Conservation (phyloP, 2,888 invertebrate species). For the Trichacis sp. region DNA sequence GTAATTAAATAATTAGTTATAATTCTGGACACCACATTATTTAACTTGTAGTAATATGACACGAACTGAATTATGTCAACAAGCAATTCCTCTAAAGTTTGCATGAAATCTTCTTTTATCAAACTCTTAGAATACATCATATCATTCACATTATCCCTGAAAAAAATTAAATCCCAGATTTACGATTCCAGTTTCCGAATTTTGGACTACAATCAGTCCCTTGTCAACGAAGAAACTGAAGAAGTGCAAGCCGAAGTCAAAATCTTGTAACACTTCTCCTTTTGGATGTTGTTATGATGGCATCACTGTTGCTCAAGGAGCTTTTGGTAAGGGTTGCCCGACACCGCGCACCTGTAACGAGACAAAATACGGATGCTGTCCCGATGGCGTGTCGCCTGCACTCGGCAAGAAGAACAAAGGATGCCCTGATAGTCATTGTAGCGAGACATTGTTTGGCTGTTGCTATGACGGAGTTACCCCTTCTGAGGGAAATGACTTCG, state of each 20-base stretch:
- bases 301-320: constrained; percentile 81
- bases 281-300: constrained; percentile 91
- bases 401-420: constrained; percentile 78
- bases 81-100: no score
- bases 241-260: constrained; percentile 74
- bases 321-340: constrained; percentile 84
- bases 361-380: constrained; percentile 83
- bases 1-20: no score
- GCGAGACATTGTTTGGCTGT: constrained; percentile 87
- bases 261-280: constrained; percentile 74
- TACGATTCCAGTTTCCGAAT: constrained; percentile 64
- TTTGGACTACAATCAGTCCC: constrained; percentile 72
- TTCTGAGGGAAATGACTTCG: constrained; percentile 84
- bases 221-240: constrained; percentile 69
- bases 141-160: no score
- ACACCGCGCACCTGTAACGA: constrained; percentile 81
- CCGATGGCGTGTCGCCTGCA: constrained; percentile 84
- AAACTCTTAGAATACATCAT: no score
- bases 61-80: no score
- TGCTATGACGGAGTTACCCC: constrained; percentile 83
- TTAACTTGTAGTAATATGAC: no score
- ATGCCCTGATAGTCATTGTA: constrained; percentile 82
- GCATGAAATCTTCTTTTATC: no score
- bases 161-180: no score
- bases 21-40: no score